Percentiles rank a stretch among this genome's conserved stretches.
These are phyloP conservation scores for Lutraria lutraria DNA, from an alignment of 2,888 invertebrate genomes.

Conservation along the genomic window DNA sequence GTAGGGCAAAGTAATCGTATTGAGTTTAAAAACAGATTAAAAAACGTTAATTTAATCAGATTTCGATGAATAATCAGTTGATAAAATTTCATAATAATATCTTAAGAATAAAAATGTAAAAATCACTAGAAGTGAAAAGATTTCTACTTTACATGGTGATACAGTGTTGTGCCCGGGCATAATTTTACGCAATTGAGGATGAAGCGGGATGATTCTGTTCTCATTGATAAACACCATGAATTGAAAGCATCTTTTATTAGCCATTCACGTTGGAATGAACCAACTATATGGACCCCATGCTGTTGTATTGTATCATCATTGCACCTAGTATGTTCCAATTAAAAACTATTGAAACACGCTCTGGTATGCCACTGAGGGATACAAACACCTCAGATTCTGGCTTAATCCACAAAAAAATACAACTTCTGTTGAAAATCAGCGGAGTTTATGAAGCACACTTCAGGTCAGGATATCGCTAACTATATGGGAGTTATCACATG, in stretches of 20 bases:
- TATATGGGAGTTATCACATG: constrained; percentile 22
- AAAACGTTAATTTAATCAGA: constrained; percentile 32
- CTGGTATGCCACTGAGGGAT: constrained; percentile 41
- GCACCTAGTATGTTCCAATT: constrained; percentile 68
- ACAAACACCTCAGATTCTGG: constrained; percentile 42
- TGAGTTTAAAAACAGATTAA: constrained; percentile 19
- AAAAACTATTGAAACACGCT: constrained; percentile 64
- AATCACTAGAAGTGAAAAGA: constrained; percentile 23
- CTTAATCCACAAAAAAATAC: constrained; percentile 52
- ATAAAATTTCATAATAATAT: background rate
- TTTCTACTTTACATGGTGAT: constrained; percentile 3
- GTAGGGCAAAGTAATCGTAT: background rate
- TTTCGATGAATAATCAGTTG: background rate
- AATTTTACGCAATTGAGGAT: constrained; percentile 49
- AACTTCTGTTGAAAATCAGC: constrained; percentile 53
- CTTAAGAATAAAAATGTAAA: constrained; percentile 11
- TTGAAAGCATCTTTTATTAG: constrained; percentile 32
- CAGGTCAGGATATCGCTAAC: constrained; percentile 46
- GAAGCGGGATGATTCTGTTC: constrained; percentile 45
- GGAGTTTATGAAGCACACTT: constrained; percentile 40
- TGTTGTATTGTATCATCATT: constrained; percentile 43
- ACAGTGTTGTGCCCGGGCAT: constrained; percentile 50
- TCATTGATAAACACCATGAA: constrained; percentile 38
- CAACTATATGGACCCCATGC: background rate
- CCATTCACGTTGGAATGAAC: constrained; percentile 16